Conservation (phyloP, 2,113 vertebrate species). For the Corythoichthys haematopterus region DNA sequence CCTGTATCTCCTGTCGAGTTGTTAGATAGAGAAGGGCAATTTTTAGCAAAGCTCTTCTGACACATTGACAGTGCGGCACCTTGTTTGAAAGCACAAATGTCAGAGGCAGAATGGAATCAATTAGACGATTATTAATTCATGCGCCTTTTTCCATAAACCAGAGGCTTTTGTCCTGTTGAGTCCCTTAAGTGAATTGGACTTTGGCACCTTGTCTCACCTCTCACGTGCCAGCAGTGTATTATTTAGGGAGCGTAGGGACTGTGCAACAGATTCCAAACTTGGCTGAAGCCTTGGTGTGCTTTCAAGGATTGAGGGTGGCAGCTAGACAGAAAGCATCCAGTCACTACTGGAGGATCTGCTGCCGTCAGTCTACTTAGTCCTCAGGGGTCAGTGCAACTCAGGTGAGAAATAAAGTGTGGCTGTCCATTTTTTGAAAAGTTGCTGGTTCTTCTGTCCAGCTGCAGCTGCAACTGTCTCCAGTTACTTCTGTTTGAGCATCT, state of each 20-base stretch:
- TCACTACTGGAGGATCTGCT: constrained; percentile 42
- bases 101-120: constrained; percentile 76
- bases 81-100: constrained; percentile 77
- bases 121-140: constrained; percentile 99
- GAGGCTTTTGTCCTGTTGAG: constrained; percentile 82
- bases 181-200: constrained; percentile 93
- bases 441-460: background rate
- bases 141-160: constrained; percentile 91
- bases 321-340: constrained; percentile 39
- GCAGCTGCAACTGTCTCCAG: background rate
- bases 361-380: constrained; percentile 43
- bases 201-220: constrained; percentile 76
- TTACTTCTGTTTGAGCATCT: background rate
- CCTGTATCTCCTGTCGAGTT: constrained; percentile 38
- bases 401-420: background rate
- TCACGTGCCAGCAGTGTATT: constrained; percentile 61
- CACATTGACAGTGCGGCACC: constrained; percentile 77
- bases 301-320: constrained; percentile 45
- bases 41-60: constrained; percentile 63
- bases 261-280: constrained; percentile 41
- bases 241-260: constrained; percentile 58
- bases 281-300: constrained; percentile 54
- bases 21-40: constrained; percentile 65
- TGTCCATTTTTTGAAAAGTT: background rate
- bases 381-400: constrained; percentile 19